These are phyloP conservation scores for Oryzias sinensis DNA, from an alignment of 2,797 vertebrate genomes.

Conservation along the genomic window DNA sequence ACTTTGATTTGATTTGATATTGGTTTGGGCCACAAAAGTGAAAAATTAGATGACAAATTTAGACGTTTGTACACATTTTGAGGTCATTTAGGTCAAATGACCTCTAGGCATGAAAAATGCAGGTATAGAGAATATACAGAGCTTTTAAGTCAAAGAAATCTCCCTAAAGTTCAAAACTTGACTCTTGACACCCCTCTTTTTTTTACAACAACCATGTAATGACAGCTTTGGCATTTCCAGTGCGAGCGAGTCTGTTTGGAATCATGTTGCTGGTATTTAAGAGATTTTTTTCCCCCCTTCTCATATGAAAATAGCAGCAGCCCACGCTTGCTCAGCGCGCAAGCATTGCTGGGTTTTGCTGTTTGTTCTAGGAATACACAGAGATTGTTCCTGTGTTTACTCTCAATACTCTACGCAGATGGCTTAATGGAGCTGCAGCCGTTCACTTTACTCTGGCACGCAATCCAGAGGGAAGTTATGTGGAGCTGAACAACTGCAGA, in stretches of 20 bases:
- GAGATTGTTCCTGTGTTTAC: conserved; percentile 60
- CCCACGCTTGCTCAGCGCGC: conserved; percentile 18
- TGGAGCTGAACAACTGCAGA: conserved; percentile 23
- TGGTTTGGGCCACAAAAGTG: neutral
- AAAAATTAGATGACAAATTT: no score
- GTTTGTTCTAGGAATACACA: conserved; percentile 50
- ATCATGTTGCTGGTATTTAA: conserved; percentile 28
- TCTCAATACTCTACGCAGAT: conserved; percentile 42
- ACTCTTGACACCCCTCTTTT: neutral
- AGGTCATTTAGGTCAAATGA: no score
- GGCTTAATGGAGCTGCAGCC: conserved; percentile 41
- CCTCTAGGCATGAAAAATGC: no score
- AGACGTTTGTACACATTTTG: no score
- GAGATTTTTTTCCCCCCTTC: neutral
- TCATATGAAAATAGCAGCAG: conserved; percentile 28
- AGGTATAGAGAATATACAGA: no score
- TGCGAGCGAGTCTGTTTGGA: conserved; percentile 10
- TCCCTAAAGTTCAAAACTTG: neutral
- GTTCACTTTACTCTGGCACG: conserved; percentile 32
- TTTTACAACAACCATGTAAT: conserved; percentile 9
- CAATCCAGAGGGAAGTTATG: conserved; percentile 28
- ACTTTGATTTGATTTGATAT: neutral
- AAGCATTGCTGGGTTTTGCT: conserved; percentile 31
- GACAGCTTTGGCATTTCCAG: conserved; percentile 12
- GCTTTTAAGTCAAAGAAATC: no score